A percentile compares a stretch with the other conserved stretches of the same genome.
phyloP scores from a whole-genome alignment of 2,888 invertebrate species.

The Spatulosminthurus flaviceps region DNA sequence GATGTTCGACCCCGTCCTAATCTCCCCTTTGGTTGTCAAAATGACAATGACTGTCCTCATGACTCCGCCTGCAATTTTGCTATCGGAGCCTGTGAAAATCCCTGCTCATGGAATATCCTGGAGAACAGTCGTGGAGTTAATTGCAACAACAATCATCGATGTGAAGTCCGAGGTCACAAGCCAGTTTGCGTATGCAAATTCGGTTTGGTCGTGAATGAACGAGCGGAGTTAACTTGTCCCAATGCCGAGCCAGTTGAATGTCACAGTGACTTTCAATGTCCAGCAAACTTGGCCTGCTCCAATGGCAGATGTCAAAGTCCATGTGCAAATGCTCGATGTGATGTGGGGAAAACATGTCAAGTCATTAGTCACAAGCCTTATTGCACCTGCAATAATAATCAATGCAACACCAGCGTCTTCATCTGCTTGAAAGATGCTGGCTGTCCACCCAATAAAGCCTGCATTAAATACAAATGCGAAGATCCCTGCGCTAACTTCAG shows the following conservation, averaged over 20 bases:
- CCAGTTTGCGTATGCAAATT: slow-evolving; percentile 89
- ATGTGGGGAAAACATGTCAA: slow-evolving; percentile 85
- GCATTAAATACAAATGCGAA: slow-evolving; percentile 87
- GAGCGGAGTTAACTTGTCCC: slow-evolving; percentile 82
- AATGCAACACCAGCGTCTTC: slow-evolving; percentile 82
- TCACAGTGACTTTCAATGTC: slow-evolving; percentile 80
- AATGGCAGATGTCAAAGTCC: slow-evolving; percentile 87
- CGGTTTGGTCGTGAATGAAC: slow-evolving; percentile 87
- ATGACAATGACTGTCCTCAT: slow-evolving; percentile 78
- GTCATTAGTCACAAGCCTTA: slow-evolving; percentile 86
- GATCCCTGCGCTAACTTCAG: slow-evolving; percentile 87
- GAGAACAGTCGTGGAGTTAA: slow-evolving; percentile 72
- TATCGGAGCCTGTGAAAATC: slow-evolving; percentile 81
- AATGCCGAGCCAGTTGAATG: slow-evolving; percentile 81
- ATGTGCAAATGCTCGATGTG: slow-evolving; percentile 79
- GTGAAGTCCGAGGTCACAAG: slow-evolving; percentile 84
- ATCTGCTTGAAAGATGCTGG: slow-evolving; percentile 90
- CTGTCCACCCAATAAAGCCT: slow-evolving; percentile 84
- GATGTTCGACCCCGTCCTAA: slow-evolving; percentile 68
- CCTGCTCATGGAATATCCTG: slow-evolving; percentile 69
- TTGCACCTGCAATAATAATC: slow-evolving; percentile 82
- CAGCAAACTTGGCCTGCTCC: slow-evolving; percentile 84
- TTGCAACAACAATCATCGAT: slow-evolving; percentile 85
- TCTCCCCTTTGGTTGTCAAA: slow-evolving; percentile 73
- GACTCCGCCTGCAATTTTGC: slow-evolving; percentile 77